phyloP scores from a whole-genome alignment of 2,888 invertebrate genomes.

The Kryphioiulus occultus region DNA sequence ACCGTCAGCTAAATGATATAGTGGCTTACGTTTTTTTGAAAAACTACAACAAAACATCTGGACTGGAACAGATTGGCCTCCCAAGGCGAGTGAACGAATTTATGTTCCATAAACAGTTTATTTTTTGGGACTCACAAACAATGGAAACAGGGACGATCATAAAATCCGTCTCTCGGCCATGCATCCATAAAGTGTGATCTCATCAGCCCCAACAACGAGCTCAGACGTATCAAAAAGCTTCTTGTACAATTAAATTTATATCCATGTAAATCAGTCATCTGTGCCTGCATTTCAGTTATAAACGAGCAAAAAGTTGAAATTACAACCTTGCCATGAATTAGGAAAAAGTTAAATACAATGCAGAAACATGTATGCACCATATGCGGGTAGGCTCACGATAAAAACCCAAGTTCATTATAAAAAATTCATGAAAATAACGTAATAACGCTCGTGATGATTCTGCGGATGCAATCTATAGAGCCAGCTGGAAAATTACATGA shows the following conservation, averaged over 20 bases:
- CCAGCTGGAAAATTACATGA: neutral
- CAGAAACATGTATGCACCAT: neutral
- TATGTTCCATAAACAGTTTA: neutral
- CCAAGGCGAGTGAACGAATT: neutral
- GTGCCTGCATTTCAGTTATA: neutral
- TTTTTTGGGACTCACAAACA: neutral
- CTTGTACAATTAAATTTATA: too few relatives aligned
- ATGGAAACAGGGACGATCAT: neutral
- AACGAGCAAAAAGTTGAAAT: neutral
- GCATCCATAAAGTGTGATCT: neutral
- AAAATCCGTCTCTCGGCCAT: neutral
- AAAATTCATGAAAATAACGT: neutral
- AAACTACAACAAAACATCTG: neutral
- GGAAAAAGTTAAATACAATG: neutral
- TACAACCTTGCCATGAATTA: neutral
- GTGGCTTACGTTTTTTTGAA: neutral
- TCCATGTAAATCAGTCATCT: too few relatives aligned
- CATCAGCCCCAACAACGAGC: neutral
- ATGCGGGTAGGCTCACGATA: neutral
- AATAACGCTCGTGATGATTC: neutral
- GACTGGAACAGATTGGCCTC: neutral
- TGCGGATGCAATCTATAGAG: neutral
- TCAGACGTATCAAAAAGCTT: too few relatives aligned
- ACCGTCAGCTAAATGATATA: slow-evolving; percentile 16
- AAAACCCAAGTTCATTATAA: neutral